Base-by-base conservation (phyloP, 2,797 vertebrate species). In the Lacerta bilineata region DNA sequence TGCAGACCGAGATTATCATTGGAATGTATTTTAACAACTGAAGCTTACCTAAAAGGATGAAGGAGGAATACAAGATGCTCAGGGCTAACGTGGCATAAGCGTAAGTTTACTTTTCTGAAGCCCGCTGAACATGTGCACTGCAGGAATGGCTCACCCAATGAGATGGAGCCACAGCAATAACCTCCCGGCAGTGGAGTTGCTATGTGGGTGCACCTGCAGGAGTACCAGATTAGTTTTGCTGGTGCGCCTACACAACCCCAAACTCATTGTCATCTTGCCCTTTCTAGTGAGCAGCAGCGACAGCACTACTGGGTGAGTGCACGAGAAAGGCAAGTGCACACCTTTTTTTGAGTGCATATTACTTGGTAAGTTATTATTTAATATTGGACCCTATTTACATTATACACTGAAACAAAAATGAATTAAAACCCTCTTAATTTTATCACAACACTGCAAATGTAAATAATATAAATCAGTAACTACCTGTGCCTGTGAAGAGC, bases 21-120 rank as follows among this genome's bases (percentile, higher is more conserved):
- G 1, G 0, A 92, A 88, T 91, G 93, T 91, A 92, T 90, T 90
- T 91, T 94, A 87, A 92, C 94, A 91, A 93, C 90, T 95, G 2
- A 89, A 89, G 78, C 33, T 0, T 0, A 80, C 90, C 89, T 93
- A 91, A 91, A 91, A 90, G 88, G 89, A 89, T 74, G 91, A 88
- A 83, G 84, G 90, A 95, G 71, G 72, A 90, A 93, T 80, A 90
- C 83, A 90, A 78, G 76, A 36, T 88, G 85, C 86, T 93, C 91
- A 89, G 87, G 50, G 71, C 89, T 91, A 93, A 91, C 90, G 89
- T 76, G 84, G 77, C 83, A 90, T 1, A 23, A 87, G 87, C 84
- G 23, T 79, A 84, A 4, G 89, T 83, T 86, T 76, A 89, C 85
- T 81, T 77, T 66, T 83, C 87, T 89, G 77, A 87, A 80, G 72